Evolutionary conservation across 2,113 vertebrate species (phyloP), one percentile per base, ranked within the genome.

Genomic region (Galeopterus variegatus): DNA sequence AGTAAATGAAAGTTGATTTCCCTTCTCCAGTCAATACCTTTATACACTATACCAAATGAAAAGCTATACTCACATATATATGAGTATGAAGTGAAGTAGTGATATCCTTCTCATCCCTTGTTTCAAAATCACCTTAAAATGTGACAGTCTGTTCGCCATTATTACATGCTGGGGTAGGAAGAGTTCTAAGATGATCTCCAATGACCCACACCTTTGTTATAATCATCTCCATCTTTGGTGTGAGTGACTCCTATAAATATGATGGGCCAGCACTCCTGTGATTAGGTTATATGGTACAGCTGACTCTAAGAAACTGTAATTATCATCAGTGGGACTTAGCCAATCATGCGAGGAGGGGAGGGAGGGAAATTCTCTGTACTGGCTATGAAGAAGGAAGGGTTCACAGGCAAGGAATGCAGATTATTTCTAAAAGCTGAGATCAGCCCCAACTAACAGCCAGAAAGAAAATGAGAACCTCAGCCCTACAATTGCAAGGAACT

Each of bases 51-150:
- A n/a, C 3, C 33, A 94, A 95, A 73, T 31, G 21, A 75, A 95
- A 95, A 60, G 17, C 6, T 3, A 65, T 45, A 33, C 33, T 64
- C 31, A 88, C 17, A 17, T 52, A 72, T 4, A 60, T 21, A 58
- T 41, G 41, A 41, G 41, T 41, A 41, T 41, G 41, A 62, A 85
- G 15, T 24, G 3, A 86, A 31, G 31, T 4, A 24, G 7, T 14
- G 14, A 58, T 2, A 62, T 8, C 26, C n/a, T 79, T 58, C n/a
- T 76, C 45, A 58, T 45, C 62, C 13, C 8, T 60, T 48, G 24
- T 45, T 89, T 94, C 79, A 80, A 88, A 92, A 80, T 52, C 36
- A 54, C 4, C 2, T 65, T 73, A 88, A 65, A 14, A 56, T 64
- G 3, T 45, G 5, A n/a, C 6, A 5, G 12, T 52, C 5, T 9